Conservation (phyloP, 2,888 invertebrate genomes). For the Drosophila prolongata region DNA sequence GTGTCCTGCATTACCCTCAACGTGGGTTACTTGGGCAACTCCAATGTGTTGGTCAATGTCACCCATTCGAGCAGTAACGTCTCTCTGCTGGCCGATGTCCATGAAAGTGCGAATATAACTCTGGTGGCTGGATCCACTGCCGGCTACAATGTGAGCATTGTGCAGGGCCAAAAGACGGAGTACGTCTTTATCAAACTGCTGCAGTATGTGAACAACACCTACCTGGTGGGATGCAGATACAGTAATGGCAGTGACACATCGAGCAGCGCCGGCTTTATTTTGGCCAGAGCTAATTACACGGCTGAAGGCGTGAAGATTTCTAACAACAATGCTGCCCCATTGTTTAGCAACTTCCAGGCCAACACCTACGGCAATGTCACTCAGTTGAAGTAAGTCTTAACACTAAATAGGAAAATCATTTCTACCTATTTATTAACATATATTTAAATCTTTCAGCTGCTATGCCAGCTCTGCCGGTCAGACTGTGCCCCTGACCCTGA, state of each 20-base stretch:
- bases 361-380: conserved; percentile 28
- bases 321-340: conserved; percentile 40
- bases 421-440: not conserved
- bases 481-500: conserved; percentile 49
- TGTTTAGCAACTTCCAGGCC: conserved; percentile 40
- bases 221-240: conserved; percentile 57
- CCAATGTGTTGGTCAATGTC: conserved; percentile 39
- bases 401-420: not conserved
- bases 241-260: conserved; percentile 16
- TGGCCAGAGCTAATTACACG: conserved; percentile 14
- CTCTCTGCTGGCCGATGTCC: conserved; percentile 31
- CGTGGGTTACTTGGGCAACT: conserved; percentile 1
- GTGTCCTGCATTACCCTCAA: conserved; percentile 36
- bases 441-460: conserved; percentile 44
- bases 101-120: conserved; percentile 38
- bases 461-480: conserved; percentile 52
- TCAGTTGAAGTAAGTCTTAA: conserved; percentile 50
- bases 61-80: conserved; percentile 33
- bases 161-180: not conserved
- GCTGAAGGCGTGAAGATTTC: not conserved
- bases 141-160: conserved; percentile 53
- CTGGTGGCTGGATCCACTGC: conserved; percentile 5
- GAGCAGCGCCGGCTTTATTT: conserved; percentile 58
- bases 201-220: conserved; percentile 23
- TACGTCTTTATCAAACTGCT: conserved; percentile 49